Conservation (phyloP, 2,888 invertebrate species). For the Trissoscelio sp. region DNA sequence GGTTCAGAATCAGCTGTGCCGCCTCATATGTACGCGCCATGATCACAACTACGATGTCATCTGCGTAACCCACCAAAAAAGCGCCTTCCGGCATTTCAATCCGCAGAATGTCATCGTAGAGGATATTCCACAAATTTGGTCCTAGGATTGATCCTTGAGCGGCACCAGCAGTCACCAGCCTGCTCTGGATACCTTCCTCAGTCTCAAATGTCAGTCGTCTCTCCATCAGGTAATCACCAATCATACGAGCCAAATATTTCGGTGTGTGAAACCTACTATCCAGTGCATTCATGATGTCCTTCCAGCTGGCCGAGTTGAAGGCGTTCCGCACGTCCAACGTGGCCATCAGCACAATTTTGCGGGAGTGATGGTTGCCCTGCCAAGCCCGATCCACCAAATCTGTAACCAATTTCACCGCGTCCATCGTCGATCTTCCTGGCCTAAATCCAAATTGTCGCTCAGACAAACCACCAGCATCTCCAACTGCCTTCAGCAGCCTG, state of each 20-base stretch:
- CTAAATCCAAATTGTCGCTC: too few species aligned
- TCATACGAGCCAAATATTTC: background rate
- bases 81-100: background rate
- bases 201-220: background rate
- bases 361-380: conserved; percentile 46
- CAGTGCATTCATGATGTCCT: conserved; percentile 35
- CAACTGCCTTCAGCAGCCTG: too few species aligned
- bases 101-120: conserved; percentile 3
- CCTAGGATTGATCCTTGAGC: conserved; percentile 10
- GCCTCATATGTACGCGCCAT: too few species aligned
- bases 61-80: conserved; percentile 22
- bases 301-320: conserved; percentile 22
- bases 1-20: too few species aligned
- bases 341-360: conserved; percentile 40
- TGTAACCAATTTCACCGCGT: too few species aligned
- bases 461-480: too few species aligned
- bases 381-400: too few species aligned
- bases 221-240: background rate
- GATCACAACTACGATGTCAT: background rate
- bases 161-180: background rate
- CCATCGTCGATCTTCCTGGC: too few species aligned
- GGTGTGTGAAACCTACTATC: too few species aligned
- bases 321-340: conserved; percentile 25
- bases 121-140: background rate
- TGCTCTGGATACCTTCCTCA: background rate